Evolutionary conservation across 2,888 invertebrate species (phyloP), one percentile per base, ranked within the genome.

Genomic region (Thecocarcelia acutangulata): DNA sequence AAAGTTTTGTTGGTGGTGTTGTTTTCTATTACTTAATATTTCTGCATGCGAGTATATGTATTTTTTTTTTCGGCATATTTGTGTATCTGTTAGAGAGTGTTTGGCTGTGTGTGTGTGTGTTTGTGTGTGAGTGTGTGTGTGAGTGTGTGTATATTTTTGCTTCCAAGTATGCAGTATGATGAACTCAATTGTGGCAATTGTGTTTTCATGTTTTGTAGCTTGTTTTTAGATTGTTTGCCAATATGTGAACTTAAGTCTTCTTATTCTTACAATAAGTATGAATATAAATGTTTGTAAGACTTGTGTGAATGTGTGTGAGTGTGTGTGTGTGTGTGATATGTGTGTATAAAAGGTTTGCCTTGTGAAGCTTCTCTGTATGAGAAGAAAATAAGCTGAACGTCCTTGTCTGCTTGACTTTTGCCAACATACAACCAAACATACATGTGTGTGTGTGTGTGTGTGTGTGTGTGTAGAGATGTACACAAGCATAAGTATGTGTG

Each of bases 231-330:
- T 82, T 82, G 82, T 75, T 78, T 82, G 82, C 82, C 78, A 78
- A 82, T 82, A 74, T 82, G 82, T 82, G 82, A 82, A 82, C 82
- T 82, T 82, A 70, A 70, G 82, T 82, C 78, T 78, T 82, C 78
- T 82, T 82, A 82, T 82, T 78, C 82, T 82, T 82, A 78, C 58
- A 66, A 44, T 63, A 15, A 64, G 50, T 33, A 50, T 28, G 15
- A 37, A 9, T 33, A 24, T 46, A 21, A 54, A 33, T 19, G 9
- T 44, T 1, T 40, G 46, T 15, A 15, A 28, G 44, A n/a, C 40
- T 54, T 15, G 3, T 37, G 3, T 24, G 21, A 24, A 13, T 44
- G 9, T 40, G 37, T 21, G 13, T 59, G 21, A 15, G 46, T 74
- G 61, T 17, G n/a, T 12, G 28, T 52, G 28, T 63, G 28, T 44